Evolutionary conservation across 2,113 vertebrate genomes (phyloP).

Genomic region (Numenius arquata): DNA sequence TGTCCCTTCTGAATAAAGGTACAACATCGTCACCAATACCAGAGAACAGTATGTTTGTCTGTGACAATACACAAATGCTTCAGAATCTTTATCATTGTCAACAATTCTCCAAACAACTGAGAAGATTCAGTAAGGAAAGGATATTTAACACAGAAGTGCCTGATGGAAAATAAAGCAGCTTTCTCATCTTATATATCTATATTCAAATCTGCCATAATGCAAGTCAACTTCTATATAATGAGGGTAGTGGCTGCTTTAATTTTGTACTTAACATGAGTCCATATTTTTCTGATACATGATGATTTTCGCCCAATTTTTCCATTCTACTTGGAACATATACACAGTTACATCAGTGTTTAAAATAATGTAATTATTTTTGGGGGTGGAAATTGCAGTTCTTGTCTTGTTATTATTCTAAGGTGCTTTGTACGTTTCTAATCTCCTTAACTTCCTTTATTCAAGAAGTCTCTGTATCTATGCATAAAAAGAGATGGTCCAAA

Average conservation of each 20-base stretch:
- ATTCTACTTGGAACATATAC: background rate
- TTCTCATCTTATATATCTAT: background rate
- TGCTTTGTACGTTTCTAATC: background rate
- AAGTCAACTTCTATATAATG: background rate
- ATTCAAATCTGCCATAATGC: background rate
- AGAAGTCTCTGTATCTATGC: background rate
- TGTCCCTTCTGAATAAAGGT: background rate
- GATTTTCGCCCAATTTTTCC: background rate
- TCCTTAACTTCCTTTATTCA: background rate
- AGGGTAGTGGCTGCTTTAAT: background rate
- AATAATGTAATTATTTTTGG: background rate
- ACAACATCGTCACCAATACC: background rate
- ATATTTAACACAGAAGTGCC: background rate
- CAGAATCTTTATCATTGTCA: background rate
- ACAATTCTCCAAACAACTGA: background rate
- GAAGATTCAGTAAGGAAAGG: background rate
- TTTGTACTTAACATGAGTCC: background rate
- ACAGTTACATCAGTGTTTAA: background rate
- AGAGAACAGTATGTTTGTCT: background rate
- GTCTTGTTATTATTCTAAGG: background rate
- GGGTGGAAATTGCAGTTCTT: background rate
- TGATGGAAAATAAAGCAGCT: background rate
- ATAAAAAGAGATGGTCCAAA: background rate
- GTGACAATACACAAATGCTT: background rate
- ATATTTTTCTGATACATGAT: background rate